Conservation (phyloP, 2,797 vertebrate species). For the Sphenodon punctatus region DNA sequence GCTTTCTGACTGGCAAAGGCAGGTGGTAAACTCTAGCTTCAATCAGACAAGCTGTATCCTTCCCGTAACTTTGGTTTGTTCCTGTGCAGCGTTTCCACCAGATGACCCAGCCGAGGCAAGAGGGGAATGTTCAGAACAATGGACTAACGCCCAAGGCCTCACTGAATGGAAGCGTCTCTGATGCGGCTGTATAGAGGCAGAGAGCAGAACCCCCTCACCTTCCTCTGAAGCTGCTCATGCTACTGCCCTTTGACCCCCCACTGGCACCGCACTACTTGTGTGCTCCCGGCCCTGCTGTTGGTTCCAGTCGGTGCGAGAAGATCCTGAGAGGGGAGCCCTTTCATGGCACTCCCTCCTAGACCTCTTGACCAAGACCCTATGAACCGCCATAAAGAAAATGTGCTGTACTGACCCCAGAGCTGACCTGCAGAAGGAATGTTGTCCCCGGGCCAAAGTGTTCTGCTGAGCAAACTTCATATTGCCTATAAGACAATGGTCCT, state of each 20-base stretch:
- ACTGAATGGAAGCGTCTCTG: constrained; percentile 15
- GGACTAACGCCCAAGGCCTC: constrained; percentile 67
- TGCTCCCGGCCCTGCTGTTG: not conserved
- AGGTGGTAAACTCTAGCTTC: not conserved
- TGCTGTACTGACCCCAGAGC: not conserved
- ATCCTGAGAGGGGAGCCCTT: not conserved
- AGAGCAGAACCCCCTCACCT: accelerated
- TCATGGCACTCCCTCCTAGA: accelerated
- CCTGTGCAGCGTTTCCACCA: constrained; percentile 80
- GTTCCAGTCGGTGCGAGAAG: not conserved
- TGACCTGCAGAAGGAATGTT: not conserved
- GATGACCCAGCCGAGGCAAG: constrained; percentile 82
- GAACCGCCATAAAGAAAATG: not conserved
- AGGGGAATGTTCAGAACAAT: constrained; percentile 66
- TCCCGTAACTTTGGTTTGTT: not conserved
- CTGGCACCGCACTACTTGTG: not conserved
- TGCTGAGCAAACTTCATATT: not conserved
- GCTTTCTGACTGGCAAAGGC: accelerated
- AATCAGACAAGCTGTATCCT: not conserved
- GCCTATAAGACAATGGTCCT: not conserved
- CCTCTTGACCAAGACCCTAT: not conserved
- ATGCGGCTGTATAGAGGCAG: constrained; percentile 40
- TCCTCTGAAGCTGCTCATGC: not conserved
- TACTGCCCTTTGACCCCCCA: not conserved
- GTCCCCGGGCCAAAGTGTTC: not conserved